Percentiles rank a stretch among this genome's conserved stretches.
Conservation (phyloP, 2,113 vertebrate species). For the Chlamydotis undulata region DNA sequence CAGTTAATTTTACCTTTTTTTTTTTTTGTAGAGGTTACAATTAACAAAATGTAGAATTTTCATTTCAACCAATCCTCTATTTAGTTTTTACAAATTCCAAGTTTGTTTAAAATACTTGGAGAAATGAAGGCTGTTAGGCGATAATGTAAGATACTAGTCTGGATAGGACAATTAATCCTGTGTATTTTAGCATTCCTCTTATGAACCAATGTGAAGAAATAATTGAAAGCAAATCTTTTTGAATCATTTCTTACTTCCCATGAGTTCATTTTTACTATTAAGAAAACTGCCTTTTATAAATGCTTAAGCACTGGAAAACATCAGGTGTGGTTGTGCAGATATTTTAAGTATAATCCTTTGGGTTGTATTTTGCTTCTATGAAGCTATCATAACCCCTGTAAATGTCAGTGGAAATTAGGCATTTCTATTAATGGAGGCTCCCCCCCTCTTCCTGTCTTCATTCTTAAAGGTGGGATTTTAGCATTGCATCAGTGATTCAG, state of each 20-base stretch:
- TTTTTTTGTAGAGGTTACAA: background rate
- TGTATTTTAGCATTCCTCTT: background rate
- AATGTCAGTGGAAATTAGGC: constrained; percentile 67
- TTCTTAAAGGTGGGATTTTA: constrained; percentile 49
- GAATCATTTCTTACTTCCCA: background rate
- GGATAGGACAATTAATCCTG: background rate
- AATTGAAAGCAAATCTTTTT: background rate
- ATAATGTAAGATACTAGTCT: background rate
- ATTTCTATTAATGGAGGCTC: constrained; percentile 34
- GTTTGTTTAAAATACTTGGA: background rate
- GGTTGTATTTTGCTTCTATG: constrained; percentile 42
- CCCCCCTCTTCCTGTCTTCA: background rate
- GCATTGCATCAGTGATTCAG: constrained; percentile 27
- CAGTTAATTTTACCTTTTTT: background rate
- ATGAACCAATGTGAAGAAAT: background rate
- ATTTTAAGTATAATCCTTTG: constrained; percentile 54
- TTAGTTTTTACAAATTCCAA: background rate
- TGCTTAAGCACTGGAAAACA: constrained; percentile 23
- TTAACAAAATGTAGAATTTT: background rate
- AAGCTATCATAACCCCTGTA: constrained; percentile 52
- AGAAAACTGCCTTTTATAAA: constrained; percentile 37
- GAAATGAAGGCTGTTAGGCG: background rate
- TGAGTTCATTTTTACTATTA: constrained; percentile 55
- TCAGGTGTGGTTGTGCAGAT: constrained; percentile 23
- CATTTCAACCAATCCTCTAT: background rate